Evolutionary conservation across 2,113 vertebrate species (phyloP).

Genomic region (Cyanistes caeruleus): DNA sequence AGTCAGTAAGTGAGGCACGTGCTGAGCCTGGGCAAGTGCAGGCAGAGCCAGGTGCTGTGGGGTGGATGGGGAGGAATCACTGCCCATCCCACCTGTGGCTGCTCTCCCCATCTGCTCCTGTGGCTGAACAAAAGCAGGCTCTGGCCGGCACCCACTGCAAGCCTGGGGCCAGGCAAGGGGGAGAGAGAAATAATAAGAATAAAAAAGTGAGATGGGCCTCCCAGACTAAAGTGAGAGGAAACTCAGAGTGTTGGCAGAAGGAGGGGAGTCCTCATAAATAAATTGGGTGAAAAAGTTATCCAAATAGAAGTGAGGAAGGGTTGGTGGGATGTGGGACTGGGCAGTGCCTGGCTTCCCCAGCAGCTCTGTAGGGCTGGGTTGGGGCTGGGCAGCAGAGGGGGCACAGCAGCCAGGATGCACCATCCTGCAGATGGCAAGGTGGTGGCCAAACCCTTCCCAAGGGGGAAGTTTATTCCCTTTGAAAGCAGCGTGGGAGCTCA

Average conservation of each 20-base stretch:
- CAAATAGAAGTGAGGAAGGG: constrained; percentile 50
- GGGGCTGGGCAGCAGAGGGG: background rate
- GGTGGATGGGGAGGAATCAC: background rate
- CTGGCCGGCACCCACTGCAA: background rate
- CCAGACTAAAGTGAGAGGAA: background rate
- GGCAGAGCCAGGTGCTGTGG: background rate
- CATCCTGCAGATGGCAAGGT: background rate
- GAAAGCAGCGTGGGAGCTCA: background rate
- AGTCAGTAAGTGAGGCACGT: accelerated
- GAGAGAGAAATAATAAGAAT: background rate
- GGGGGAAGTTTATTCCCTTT: background rate
- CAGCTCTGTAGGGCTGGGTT: background rate
- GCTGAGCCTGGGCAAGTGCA: background rate
- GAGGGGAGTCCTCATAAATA: constrained; percentile 44
- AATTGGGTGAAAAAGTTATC: constrained; percentile 57
- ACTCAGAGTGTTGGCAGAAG: constrained; percentile 36
- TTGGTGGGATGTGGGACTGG: background rate
- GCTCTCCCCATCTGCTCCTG: background rate
- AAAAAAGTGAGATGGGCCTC: background rate
- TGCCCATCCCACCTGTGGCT: background rate
- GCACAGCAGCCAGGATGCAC: background rate
- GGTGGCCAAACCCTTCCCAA: background rate
- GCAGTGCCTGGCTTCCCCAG: background rate
- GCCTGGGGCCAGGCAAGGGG: constrained; percentile 34
- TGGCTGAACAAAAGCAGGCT: background rate